These are phyloP conservation scores for Lasioglossum figueresi DNA, from an alignment of 2,888 invertebrate genomes.

Conservation along the genomic window DNA sequence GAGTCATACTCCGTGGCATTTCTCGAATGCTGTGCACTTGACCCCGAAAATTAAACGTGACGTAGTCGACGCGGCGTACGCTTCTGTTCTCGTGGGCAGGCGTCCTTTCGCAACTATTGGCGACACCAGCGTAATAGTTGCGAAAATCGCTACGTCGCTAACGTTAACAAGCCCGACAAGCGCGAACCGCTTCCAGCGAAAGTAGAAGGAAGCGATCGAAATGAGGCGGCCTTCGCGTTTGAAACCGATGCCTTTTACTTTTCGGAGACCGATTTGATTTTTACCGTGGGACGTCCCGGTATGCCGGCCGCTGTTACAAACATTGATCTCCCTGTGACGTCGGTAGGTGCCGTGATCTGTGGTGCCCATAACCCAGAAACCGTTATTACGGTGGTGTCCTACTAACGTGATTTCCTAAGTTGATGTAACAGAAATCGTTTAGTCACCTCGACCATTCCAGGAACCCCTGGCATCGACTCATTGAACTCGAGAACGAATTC, in stretches of 20 bases:
- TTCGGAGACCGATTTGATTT: conserved; percentile 20
- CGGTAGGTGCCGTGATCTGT: conserved; percentile 35
- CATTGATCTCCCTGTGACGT: conserved; percentile 23
- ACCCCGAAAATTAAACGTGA: conserved; percentile 64
- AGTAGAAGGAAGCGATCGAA: conserved; percentile 34
- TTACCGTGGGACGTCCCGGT: background rate
- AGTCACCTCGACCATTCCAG: conserved; percentile 33
- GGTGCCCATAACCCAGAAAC: conserved; percentile 48
- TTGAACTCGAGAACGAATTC: background rate
- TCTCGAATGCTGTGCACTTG: conserved; percentile 58
- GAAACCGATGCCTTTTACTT: conserved; percentile 31
- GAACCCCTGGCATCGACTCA: background rate
- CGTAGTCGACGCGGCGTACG: conserved; percentile 31
- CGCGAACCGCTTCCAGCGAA: conserved; percentile 38
- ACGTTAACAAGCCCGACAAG: conserved; percentile 24
- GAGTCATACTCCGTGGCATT: conserved; percentile 25
- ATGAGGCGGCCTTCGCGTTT: conserved; percentile 23
- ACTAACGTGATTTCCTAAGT: conserved; percentile 29
- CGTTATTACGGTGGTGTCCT: conserved; percentile 15
- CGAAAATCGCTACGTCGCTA: conserved; percentile 54
- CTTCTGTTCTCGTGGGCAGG: conserved; percentile 36
- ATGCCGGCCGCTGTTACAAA: background rate
- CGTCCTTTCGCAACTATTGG: conserved; percentile 52
- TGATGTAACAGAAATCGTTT: conserved; percentile 37
- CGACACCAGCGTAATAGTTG: conserved; percentile 40